Conservation (phyloP, 2,113 vertebrate genomes). For the Heterotis niloticus region DNA sequence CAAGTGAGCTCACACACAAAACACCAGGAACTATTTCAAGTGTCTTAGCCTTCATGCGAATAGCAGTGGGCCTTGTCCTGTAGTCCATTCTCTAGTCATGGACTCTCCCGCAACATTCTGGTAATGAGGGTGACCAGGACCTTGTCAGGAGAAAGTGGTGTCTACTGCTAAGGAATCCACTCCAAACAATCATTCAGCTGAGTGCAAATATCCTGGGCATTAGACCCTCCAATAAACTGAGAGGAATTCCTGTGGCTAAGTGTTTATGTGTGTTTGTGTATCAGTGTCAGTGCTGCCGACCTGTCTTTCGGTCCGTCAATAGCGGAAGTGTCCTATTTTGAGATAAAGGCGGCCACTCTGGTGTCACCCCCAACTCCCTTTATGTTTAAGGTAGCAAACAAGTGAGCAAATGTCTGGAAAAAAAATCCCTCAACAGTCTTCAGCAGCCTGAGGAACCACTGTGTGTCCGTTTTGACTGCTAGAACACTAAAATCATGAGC, state of each 20-base stretch:
- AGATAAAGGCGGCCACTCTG: background rate
- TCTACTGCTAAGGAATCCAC: background rate
- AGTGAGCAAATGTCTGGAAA: background rate
- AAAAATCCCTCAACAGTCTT: background rate
- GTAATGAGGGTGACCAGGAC: no score
- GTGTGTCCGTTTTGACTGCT: background rate
- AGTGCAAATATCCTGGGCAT: constrained; percentile 27
- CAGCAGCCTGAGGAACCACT: background rate
- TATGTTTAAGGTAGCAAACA: background rate
- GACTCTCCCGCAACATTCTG: background rate
- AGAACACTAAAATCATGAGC: no score
- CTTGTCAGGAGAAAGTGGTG: background rate
- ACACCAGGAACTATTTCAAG: background rate
- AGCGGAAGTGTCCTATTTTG: background rate
- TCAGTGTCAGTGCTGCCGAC: constrained; percentile 8
- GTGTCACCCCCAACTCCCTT: background rate
- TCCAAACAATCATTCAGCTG: constrained; percentile 29
- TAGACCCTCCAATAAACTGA: background rate
- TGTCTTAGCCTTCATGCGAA: background rate
- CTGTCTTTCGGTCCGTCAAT: background rate
- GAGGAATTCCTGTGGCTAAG: constrained; percentile 23
- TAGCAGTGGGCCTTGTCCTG: background rate
- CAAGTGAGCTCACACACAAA: background rate
- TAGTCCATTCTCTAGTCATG: background rate
- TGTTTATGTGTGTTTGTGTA: constrained; percentile 28